These are phyloP conservation scores for Polymixis lichenea DNA, from an alignment of 2,888 invertebrate genomes.

Conservation along the genomic window DNA sequence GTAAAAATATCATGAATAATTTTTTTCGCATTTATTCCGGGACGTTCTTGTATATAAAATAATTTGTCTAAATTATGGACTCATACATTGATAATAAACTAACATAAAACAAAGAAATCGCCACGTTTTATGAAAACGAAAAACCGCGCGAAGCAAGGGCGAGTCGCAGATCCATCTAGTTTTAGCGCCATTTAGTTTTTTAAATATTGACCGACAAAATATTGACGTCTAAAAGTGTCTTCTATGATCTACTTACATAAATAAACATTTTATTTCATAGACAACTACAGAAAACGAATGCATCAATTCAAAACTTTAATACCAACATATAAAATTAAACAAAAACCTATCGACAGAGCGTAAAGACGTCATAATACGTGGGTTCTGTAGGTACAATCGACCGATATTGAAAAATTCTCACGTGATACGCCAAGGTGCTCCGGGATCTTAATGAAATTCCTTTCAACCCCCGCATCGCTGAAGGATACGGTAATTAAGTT, in stretches of 20 bases:
- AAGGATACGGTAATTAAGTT: conserved; percentile 61
- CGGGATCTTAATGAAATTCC: conserved; percentile 67
- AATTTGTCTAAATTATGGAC: no score
- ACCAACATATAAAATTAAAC: not conserved
- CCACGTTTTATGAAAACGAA: no score
- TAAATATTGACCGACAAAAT: no score
- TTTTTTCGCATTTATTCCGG: not conserved
- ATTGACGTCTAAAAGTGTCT: no score
- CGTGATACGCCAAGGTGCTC: conserved; percentile 51
- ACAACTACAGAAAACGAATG: not conserved
- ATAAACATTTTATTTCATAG: no score
- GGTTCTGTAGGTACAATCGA: conserved; percentile 31
- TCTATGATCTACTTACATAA: no score
- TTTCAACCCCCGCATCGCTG: conserved; percentile 46
- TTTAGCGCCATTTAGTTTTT: no score
- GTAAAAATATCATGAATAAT: no score
- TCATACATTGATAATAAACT: no score
- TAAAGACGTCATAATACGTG: conserved; percentile 12
- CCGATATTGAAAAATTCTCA: conserved; percentile 71
- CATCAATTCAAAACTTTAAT: not conserved
- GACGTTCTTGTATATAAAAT: not conserved
- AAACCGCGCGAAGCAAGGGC: no score
- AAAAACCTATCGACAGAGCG: conserved; percentile 3
- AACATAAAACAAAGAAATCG: no score
- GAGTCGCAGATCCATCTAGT: no score